Evolutionary conservation across 2,888 invertebrate genomes (phyloP).

Genomic region (Blera fallax): DNA sequence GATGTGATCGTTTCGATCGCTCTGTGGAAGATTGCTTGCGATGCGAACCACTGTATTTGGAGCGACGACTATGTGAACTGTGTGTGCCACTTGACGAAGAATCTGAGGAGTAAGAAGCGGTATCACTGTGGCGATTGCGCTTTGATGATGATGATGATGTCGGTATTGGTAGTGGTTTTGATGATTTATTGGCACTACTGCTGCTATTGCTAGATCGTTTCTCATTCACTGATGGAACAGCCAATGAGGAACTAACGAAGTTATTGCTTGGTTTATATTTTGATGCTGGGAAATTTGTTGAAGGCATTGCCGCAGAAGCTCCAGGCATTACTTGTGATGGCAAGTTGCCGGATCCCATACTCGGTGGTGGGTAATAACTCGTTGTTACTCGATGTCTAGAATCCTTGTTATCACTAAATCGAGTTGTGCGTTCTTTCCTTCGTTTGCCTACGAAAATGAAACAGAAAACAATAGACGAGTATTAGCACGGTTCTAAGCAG

Average conservation of each 20-base stretch:
- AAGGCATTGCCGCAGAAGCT: not conserved
- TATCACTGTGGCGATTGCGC: slow-evolving; percentile 41
- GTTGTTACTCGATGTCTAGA: slow-evolving; percentile 71
- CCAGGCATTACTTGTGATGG: slow-evolving; percentile 24
- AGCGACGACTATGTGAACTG: slow-evolving; percentile 60
- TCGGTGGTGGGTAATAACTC: slow-evolving; percentile 35
- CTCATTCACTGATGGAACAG: slow-evolving; percentile 5
- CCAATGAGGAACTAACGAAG: not conserved
- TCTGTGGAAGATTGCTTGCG: slow-evolving; percentile 42
- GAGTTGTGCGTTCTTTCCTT: slow-evolving; percentile 79
- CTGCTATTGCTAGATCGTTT: slow-evolving; percentile 38
- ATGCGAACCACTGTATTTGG: slow-evolving; percentile 40
- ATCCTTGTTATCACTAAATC: slow-evolving; percentile 81
- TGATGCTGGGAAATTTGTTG: not conserved
- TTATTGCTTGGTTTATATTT: slow-evolving; percentile 33
- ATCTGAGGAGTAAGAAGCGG: slow-evolving; percentile 42
- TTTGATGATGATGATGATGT: slow-evolving; percentile 26
- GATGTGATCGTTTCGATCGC: slow-evolving; percentile 53
- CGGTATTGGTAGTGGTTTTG: slow-evolving; percentile 2
- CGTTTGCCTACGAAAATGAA: slow-evolving; percentile 77
- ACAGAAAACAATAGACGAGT: slow-evolving; percentile 25
- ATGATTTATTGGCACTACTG: slow-evolving; percentile 42
- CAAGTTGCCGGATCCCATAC: slow-evolving; percentile 42
- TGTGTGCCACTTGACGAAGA: slow-evolving; percentile 52
- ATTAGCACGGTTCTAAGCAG: slow-evolving; percentile 41